These are phyloP conservation scores for Bugulina stolonifera DNA, from an alignment of 2,888 invertebrate species.

Conservation along the genomic window DNA sequence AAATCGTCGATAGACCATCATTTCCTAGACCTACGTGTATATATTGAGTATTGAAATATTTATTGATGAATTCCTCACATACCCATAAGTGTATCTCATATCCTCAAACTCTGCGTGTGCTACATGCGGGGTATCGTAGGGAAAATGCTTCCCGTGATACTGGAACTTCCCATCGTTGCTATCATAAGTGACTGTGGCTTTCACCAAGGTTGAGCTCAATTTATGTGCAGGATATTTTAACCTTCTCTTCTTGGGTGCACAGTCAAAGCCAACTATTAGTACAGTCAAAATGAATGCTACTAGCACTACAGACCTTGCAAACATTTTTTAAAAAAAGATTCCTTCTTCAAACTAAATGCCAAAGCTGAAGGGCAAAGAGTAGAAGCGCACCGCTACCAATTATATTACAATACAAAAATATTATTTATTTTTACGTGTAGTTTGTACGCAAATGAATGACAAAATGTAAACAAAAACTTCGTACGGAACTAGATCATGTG, in stretches of 20 bases:
- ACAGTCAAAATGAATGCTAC: neutral
- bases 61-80: constrained; percentile 7
- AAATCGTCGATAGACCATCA: too few species aligned
- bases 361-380: too few species aligned
- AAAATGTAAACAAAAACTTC: too few species aligned
- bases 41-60: too few species aligned
- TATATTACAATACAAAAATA: too few species aligned
- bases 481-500: too few species aligned
- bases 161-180: neutral
- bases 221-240: neutral
- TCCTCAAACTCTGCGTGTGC: constrained; percentile 10
- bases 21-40: too few species aligned
- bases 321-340: too few species aligned
- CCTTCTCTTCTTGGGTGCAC: neutral
- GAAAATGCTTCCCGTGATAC: neutral
- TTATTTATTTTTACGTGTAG: too few species aligned
- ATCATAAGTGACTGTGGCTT: neutral
- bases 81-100: constrained; percentile 21
- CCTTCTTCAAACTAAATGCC: too few species aligned
- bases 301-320: neutral
- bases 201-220: neutral
- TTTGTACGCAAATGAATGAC: too few species aligned
- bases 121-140: neutral
- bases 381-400: too few species aligned
- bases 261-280: neutral